These are phyloP conservation scores for Mormoops blainvillei DNA, from an alignment of 2,113 vertebrate genomes.

Conservation along the genomic window DNA sequence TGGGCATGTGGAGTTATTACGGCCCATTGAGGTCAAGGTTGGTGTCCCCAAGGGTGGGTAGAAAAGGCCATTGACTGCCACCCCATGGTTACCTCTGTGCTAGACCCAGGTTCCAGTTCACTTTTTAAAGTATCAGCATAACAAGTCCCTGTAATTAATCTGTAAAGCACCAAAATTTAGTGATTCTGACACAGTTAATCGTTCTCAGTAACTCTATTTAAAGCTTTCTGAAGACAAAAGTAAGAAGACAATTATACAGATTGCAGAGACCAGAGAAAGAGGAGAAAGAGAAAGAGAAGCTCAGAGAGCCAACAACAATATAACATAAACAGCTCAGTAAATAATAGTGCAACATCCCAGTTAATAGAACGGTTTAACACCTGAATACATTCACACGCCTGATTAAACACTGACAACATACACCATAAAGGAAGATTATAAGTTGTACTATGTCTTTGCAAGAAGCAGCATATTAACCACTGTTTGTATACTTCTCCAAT, in stretches of 20 bases:
- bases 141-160: neutral
- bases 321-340: constrained; percentile 75
- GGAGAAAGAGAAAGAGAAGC: constrained; percentile 46
- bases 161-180: neutral
- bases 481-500: constrained; percentile 77
- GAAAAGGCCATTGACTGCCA: neutral
- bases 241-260: constrained; percentile 65
- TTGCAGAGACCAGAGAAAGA: constrained; percentile 27
- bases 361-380: constrained; percentile 76
- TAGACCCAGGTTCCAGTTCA: neutral
- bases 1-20: neutral
- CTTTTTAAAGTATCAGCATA: neutral
- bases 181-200: constrained; percentile 19
- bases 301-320: constrained; percentile 62
- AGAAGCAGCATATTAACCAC: constrained; percentile 78
- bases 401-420: constrained; percentile 78
- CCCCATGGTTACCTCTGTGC: rapidly evolving
- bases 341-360: constrained; percentile 73
- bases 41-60: neutral
- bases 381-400: constrained; percentile 78
- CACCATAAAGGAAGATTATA: constrained; percentile 79
- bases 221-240: constrained; percentile 58
- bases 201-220: constrained; percentile 42
- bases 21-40: neutral
- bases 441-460: constrained; percentile 78